These are phyloP conservation scores for Anneissia japonica DNA, from an alignment of 35 echinoderm and acorn worm genomes.

Conservation along the genomic window DNA sequence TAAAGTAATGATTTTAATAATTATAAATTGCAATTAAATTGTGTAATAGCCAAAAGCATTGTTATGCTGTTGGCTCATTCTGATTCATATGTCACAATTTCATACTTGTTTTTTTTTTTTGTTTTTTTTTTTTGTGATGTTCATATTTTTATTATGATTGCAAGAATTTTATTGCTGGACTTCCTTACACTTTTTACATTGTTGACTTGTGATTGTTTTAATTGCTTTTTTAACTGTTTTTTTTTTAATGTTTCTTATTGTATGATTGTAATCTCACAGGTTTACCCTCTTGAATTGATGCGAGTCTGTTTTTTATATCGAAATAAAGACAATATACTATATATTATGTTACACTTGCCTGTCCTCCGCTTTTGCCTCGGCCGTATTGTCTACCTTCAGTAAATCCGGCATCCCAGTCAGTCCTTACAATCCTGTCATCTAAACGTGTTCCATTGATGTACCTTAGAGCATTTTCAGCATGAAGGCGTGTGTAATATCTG, in stretches of 20 bases:
- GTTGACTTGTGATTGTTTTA: background rate
- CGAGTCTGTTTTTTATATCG: background rate
- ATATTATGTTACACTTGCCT: slow-evolving; percentile 53
- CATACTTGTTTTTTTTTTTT: no score
- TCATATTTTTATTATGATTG: no score
- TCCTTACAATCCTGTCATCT: slow-evolving; percentile 86
- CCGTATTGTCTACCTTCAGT: slow-evolving; percentile 91
- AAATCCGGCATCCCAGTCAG: slow-evolving; percentile 98
- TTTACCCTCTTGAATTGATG: background rate
- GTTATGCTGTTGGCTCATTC: no score
- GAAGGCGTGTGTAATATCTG: slow-evolving; percentile 77
- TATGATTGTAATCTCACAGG: background rate
- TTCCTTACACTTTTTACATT: background rate
- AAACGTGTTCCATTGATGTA: slow-evolving; percentile 84
- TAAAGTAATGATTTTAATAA: no score
- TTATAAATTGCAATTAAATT: no score
- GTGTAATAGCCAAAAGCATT: no score
- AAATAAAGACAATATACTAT: no score
- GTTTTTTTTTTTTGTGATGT: no score
- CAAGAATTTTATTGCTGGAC: background rate
- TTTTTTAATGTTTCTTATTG: background rate
- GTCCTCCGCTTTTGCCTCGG: slow-evolving; percentile 88
- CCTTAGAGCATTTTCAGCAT: slow-evolving; percentile 69
- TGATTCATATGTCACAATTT: no score
- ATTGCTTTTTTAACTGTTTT: background rate